Percentiles rank a stretch among this genome's conserved stretches.
Conservation (phyloP, 2,113 vertebrate species). For the Pollachius pollachius region DNA sequence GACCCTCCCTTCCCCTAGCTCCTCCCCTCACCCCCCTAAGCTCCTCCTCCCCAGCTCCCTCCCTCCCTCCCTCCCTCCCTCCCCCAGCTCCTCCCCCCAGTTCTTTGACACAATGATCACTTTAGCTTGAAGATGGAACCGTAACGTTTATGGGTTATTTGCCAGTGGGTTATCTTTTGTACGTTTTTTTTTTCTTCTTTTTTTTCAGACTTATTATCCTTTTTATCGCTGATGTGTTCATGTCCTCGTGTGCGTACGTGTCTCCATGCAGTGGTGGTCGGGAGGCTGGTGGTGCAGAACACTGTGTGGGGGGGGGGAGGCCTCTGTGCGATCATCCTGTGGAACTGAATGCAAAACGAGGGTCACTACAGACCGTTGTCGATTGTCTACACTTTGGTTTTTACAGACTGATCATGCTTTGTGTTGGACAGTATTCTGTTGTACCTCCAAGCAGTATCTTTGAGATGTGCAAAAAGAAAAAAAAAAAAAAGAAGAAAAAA, state of each 20-base stretch:
- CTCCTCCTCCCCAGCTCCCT: conserved; percentile 45
- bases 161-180: conserved; percentile 50
- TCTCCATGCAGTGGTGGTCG: conserved; percentile 65
- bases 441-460: conserved; percentile 67
- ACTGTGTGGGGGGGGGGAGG: conserved; percentile 70
- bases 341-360: conserved; percentile 48
- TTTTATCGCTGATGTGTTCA: conserved; percentile 48
- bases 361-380: conserved; percentile 69
- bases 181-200: conserved; percentile 23
- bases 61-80: conserved; percentile 22
- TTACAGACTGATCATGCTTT: conserved; percentile 60
- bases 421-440: conserved; percentile 70
- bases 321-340: conserved; percentile 73
- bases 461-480: conserved; percentile 51
- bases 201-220: conserved; percentile 32
- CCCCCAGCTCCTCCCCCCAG: conserved; percentile 46
- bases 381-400: conserved; percentile 59
- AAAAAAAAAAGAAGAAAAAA: background rate
- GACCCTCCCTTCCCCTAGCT: conserved; percentile 1
- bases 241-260: conserved; percentile 2
- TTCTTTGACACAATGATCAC: conserved; percentile 72
- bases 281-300: conserved; percentile 75
- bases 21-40: conserved; percentile 31
- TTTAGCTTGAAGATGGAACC: conserved; percentile 76
- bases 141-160: conserved; percentile 72